Evolutionary conservation across 2,888 invertebrate genomes (phyloP).

Genomic region (Phrixothrix hirtus): DNA sequence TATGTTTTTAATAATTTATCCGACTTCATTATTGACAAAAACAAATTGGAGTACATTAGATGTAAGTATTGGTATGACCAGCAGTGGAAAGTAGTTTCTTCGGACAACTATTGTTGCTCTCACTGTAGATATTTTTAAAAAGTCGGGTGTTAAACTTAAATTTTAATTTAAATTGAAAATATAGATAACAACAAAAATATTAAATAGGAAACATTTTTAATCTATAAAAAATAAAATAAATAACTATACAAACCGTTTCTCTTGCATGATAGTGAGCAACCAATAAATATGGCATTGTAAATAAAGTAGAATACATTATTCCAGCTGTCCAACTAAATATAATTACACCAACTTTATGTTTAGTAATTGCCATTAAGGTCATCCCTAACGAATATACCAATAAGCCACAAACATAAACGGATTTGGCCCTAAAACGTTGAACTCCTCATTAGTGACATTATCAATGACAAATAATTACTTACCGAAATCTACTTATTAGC

Average conservation of each 20-base stretch:
- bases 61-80: no score
- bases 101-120: no score
- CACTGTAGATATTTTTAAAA: no score
- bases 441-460: neutral
- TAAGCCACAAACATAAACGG: conserved; percentile 86
- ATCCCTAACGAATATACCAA: conserved; percentile 88
- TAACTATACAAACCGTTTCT: conserved; percentile 70
- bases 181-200: no score
- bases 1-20: no score
- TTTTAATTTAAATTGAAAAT: no score
- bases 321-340: conserved; percentile 93
- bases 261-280: conserved; percentile 94
- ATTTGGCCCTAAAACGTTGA: conserved; percentile 68
- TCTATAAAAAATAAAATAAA: neutral
- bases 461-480: no score
- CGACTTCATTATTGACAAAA: no score
- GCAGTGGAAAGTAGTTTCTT: no score
- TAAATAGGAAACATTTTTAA: no score
- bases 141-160: no score
- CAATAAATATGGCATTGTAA: conserved; percentile 94
- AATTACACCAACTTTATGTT: conserved; percentile 78
- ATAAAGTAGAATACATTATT: conserved; percentile 95
- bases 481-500: conserved; percentile 75
- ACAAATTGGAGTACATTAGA: no score
- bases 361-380: conserved; percentile 79